Conservation (phyloP, 1,140 invertebrate species). For the Maconellicoccus hirsutus region DNA sequence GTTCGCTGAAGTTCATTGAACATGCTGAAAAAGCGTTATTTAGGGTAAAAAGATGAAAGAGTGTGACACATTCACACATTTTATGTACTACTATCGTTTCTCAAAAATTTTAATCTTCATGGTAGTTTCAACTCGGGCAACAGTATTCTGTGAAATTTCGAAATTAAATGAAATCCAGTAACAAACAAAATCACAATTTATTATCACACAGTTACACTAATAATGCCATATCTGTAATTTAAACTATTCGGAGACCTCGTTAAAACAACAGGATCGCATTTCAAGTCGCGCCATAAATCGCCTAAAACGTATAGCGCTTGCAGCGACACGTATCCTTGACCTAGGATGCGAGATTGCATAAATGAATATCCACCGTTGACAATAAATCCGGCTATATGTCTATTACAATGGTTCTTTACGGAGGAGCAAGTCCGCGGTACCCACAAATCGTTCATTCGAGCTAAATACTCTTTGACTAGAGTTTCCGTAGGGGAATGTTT, state of each 20-base stretch:
- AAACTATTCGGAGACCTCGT: conserved; percentile 15
- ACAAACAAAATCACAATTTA: neutral
- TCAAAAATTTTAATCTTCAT: no score
- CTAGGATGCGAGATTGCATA: neutral
- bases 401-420: neutral
- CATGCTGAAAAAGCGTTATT: no score
- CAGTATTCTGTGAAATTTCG: no score
- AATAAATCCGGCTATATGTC: neutral
- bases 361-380: neutral
- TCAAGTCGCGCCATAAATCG: conserved; percentile 17
- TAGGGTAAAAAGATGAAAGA: no score
- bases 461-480: conserved; percentile 41
- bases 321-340: conserved; percentile 23
- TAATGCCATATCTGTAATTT: neutral
- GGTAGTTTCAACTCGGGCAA: no score
- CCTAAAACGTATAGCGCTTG: conserved; percentile 11
- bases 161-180: no score
- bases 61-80: no score
- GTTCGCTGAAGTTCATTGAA: no score
- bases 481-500: conserved; percentile 30
- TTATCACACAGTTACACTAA: neutral
- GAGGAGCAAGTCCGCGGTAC: conserved; percentile 37
- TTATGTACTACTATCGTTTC: no score
- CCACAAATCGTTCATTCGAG: conserved; percentile 54
- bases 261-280: neutral